Percentiles rank a stretch among this genome's conserved stretches.
Evolutionary conservation across 1,140 invertebrate species (phyloP).

Genomic region (Panagrolaimus sp.): DNA sequence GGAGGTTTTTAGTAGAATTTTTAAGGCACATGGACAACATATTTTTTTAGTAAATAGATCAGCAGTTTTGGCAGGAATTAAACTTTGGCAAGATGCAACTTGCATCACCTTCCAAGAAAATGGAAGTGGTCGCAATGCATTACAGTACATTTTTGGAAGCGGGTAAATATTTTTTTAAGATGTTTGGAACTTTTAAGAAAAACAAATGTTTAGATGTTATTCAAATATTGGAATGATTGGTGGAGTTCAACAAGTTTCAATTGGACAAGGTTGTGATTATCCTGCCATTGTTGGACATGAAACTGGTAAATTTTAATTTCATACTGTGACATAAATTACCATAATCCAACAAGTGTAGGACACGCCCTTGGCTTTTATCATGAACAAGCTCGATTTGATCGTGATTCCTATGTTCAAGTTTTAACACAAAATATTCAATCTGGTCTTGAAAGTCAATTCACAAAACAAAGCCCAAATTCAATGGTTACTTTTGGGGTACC

Average conservation of each 20-base stretch:
- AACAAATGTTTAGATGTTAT: not conserved
- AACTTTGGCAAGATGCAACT: not conserved
- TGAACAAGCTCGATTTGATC: constrained; percentile 14
- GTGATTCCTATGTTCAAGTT: not conserved
- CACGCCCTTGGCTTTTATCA: too few relatives aligned
- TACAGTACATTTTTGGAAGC: not conserved
- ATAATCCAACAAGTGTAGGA: too few relatives aligned
- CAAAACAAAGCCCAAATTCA: not conserved
- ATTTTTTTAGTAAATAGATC: not conserved
- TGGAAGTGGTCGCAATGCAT: not conserved
- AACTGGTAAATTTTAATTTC: not conserved
- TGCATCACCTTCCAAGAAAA: constrained; percentile 11
- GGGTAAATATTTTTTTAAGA: not conserved
- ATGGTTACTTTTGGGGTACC: not conserved
- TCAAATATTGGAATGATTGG: not conserved
- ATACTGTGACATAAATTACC: too few relatives aligned
- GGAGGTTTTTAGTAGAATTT: not conserved
- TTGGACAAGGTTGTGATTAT: constrained; percentile 6
- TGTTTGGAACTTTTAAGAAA: too few relatives aligned
- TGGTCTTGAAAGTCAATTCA: not conserved
- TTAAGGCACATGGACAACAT: too few relatives aligned
- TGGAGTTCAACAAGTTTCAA: not conserved
- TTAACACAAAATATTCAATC: not conserved
- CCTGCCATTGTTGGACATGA: constrained; percentile 14
- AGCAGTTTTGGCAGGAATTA: not conserved